A percentile compares a stretch with the other conserved stretches of the same genome.
phyloP scores from a whole-genome alignment of 2,888 invertebrate species.

The Xiphydria camelus region DNA sequence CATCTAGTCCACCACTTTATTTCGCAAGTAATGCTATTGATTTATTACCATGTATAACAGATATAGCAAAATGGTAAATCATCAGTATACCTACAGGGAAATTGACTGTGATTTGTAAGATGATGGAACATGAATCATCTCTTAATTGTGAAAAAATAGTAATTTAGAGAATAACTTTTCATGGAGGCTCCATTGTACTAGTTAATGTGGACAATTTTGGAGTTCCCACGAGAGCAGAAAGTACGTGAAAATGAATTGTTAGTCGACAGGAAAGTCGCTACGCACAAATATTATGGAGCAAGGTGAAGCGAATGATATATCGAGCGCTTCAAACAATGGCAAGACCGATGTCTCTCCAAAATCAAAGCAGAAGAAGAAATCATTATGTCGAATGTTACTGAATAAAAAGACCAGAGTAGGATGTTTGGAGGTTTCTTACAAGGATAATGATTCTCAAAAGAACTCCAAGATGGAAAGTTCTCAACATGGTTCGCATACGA shows the following conservation, averaged over 20 bases:
- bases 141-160: neutral
- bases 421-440: slow-evolving; percentile 47
- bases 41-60: too few species aligned
- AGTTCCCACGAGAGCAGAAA: too few species aligned
- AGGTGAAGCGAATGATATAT: slow-evolving; percentile 32
- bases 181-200: too few species aligned
- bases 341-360: slow-evolving; percentile 45
- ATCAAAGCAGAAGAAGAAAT: slow-evolving; percentile 53
- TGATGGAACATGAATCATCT: neutral
- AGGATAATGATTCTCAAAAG: slow-evolving; percentile 40
- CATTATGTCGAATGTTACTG: slow-evolving; percentile 53
- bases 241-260: too few species aligned
- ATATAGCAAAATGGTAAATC: too few species aligned
- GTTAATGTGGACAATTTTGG: too few species aligned
- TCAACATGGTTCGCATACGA: slow-evolving; percentile 49
- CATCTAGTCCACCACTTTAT: too few species aligned
- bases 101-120: neutral
- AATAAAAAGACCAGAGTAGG: slow-evolving; percentile 56
- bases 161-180: too few species aligned
- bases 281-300: slow-evolving; percentile 50
- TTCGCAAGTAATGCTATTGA: too few species aligned
- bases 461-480: slow-evolving; percentile 46
- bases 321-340: slow-evolving; percentile 22
- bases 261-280: too few species aligned
- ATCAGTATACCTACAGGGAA: too few species aligned